Evolutionary conservation across 2,113 vertebrate genomes (phyloP), one percentile per base, ranked within the genome.

Genomic region (Propithecus coquereli): DNA sequence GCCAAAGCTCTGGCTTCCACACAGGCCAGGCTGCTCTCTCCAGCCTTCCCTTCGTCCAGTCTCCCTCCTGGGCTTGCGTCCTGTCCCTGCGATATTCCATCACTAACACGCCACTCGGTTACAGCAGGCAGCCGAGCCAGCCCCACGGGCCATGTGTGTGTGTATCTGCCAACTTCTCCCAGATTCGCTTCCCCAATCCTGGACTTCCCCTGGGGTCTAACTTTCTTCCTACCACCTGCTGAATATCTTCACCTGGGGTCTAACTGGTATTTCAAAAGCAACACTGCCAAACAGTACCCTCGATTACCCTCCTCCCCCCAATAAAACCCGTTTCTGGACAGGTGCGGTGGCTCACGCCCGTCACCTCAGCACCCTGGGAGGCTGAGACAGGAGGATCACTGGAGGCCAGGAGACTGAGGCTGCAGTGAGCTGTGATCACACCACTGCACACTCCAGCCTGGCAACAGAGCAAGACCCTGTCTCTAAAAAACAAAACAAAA

Each of bases 101-200:
- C 40, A 47, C 17, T 23, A 32, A 17, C 3, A 6, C 2, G 8
- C 8, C 11, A 9, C 8, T 16, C 20, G 16, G 47, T 22, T 32
- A 3, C 8, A 23, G 11, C 61, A 68, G 12, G 5, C 14, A 4
- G 3, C 32, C 1, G 32, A n/a, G 8, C 43, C 25, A 3, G 34
- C 23, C 17, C 47, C 12, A 1, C 0, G 16, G 16, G 8, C 7
- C 3, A 2, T 0, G 2, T 0, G 1, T 5, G 30, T 22, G 1
- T 3, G 20, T 32, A 10, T 0, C 0, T 27, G n/a, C n/a, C 14
- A 13, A 10, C 27, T 32, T 1, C 37, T 57, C 47, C 65, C 73
- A 37, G 9, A 57, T 30, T 17, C 74, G 20, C 7, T 2, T 45
- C 45, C 17, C 6, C 45, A 40, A 23, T 23, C 23, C 2, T 10